Evolutionary conservation across 1,140 invertebrate genomes (phyloP), one percentile per base, ranked within the genome.

Genomic region (Drosophila mojavensis): DNA sequence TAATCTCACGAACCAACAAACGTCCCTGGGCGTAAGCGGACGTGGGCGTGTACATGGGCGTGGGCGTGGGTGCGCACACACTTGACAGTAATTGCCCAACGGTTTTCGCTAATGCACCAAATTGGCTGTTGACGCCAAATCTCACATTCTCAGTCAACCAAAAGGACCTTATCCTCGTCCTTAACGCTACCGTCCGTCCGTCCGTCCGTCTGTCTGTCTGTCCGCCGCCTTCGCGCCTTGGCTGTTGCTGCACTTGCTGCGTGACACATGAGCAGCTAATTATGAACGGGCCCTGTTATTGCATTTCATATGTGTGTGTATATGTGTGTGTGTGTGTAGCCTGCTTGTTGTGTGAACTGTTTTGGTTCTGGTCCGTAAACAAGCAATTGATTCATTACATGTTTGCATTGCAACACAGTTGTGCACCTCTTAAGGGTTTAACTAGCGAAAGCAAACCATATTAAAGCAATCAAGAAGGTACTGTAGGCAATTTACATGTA

Each of bases 121-220:
- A 89, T 89, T 89, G 84, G 84, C 84, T 89, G 84, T 89, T 89
- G 78, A 89, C 84, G 78, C 74, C 68, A 80, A 81, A 89, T 83
- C 80, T 84, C 50, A 73, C 65, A 86, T 82, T 86, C 82, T 70
- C 67, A 65, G 43, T 50, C 51, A 30, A 24, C 48, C 75, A 53
- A 66, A 71, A 64, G 74, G 51, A 58, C 55, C 51, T 24, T 47
- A 20, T 28, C 11, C 48, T 24, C 15, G 15, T 41, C 54, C 41
- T 41, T 47, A 60, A 59, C 36, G 33, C 33, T 7, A 9, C 7
- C 6, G 7, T 36, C 33, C 45, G 33, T 24, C 30, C 10, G 48
- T 50, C 15, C 36, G 36, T 5, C 24, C 3, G 10, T 33, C 39
- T 33, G 28, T 36, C 43, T 45, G 43, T 45, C 47, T 10, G 24